Conservation (phyloP, 2,888 invertebrate genomes). For the Elgonia sp. region DNA sequence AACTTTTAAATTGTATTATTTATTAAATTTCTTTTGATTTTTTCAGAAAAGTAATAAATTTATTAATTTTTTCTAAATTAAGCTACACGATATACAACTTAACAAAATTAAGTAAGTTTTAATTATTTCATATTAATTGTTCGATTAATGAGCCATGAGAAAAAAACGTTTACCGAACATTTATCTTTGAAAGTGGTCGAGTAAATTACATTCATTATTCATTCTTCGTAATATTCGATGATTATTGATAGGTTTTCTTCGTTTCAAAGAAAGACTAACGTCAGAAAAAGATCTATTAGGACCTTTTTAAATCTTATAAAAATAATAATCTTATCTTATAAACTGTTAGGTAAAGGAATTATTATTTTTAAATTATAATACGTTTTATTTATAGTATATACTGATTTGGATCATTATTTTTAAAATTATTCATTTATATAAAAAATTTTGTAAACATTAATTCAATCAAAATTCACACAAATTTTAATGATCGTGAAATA, state of each 20-base stretch:
- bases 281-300: too few relatives aligned
- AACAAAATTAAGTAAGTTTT: constrained; percentile 42
- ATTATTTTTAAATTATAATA: too few relatives aligned
- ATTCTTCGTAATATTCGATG: neutral
- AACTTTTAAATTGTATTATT: too few relatives aligned
- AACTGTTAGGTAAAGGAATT: too few relatives aligned
- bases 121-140: constrained; percentile 45
- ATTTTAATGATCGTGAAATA: too few relatives aligned
- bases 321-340: too few relatives aligned
- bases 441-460: too few relatives aligned
- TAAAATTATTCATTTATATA: too few relatives aligned
- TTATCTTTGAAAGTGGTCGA: constrained; percentile 27
- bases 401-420: too few relatives aligned
- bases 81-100: neutral
- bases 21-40: neutral
- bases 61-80: neutral
- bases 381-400: too few relatives aligned
- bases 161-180: constrained; percentile 37
- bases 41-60: neutral
- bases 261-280: neutral
- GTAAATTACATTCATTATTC: constrained; percentile 18
- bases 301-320: too few relatives aligned
- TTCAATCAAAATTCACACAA: too few relatives aligned
- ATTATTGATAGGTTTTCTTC: constrained; percentile 13
- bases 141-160: constrained; percentile 29